Percentiles rank a stretch among this genome's conserved stretches.
Conservation (phyloP, 2,113 vertebrate species). For the Gymnobelideus leadbeateri region DNA sequence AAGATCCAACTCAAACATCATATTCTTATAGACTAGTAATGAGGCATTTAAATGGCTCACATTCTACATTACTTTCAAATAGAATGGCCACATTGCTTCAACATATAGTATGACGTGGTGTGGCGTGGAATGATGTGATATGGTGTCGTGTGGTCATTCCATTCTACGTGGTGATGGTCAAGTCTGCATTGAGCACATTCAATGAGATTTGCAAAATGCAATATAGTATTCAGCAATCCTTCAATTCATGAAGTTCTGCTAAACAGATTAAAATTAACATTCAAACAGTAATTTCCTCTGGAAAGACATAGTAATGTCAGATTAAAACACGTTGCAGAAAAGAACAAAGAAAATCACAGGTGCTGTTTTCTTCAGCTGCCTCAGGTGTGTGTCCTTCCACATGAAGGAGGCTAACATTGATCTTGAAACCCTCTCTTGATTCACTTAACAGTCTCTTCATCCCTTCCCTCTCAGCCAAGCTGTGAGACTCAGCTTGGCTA, state of each 20-base stretch:
- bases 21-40: neutral
- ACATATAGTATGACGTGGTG: neutral
- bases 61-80: neutral
- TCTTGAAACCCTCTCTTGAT: neutral
- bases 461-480: neutral
- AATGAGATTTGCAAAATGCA: slow-evolving; percentile 19
- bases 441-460: neutral
- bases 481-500: neutral
- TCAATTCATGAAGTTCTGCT: slow-evolving; percentile 22
- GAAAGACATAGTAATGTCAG: slow-evolving; percentile 46
- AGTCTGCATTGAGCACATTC: neutral
- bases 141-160: neutral
- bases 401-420: neutral
- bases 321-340: neutral
- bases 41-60: neutral
- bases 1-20: slow-evolving; percentile 41
- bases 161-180: neutral
- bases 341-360: neutral
- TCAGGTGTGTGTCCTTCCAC: neutral
- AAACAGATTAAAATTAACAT: slow-evolving; percentile 66
- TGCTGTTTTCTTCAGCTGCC: neutral
- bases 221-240: rapidly evolving
- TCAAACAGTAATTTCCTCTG: slow-evolving; percentile 47
- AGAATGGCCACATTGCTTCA: neutral
- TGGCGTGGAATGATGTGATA: neutral